Evolutionary conservation across 2,113 vertebrate species (phyloP).

Genomic region (Uropsilus gracilis): DNA sequence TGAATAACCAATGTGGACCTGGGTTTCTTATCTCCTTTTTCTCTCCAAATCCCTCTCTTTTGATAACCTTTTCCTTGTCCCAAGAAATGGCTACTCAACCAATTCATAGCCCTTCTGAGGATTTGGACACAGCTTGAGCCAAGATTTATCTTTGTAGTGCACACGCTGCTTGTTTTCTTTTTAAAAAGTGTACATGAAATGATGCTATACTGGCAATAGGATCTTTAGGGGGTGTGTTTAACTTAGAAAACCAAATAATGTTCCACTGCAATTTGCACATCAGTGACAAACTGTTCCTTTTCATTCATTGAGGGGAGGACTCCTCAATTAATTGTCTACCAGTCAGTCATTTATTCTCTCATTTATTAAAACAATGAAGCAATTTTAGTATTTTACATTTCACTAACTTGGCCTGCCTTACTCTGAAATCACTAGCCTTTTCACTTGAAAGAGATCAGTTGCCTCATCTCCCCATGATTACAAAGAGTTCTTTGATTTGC

Average conservation of each 20-base stretch:
- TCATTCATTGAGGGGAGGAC: neutral
- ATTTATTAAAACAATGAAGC: neutral
- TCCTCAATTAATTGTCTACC: neutral
- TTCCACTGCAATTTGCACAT: neutral
- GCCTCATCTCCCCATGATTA: neutral
- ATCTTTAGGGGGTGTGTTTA: neutral
- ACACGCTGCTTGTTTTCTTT: too few relatives aligned
- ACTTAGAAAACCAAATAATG: neutral
- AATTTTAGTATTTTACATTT: neutral
- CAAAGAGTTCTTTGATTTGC: neutral
- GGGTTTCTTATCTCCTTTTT: neutral
- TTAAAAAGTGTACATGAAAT: neutral
- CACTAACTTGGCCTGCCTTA: neutral
- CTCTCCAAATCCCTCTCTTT: neutral
- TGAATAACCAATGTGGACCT: neutral
- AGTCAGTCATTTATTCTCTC: neutral
- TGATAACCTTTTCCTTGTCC: neutral
- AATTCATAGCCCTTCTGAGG: neutral
- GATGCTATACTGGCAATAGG: neutral
- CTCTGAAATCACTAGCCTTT: neutral
- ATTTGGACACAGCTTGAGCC: neutral
- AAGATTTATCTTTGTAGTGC: neutral
- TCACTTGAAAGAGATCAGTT: neutral
- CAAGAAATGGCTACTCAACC: neutral
- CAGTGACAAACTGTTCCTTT: slow-evolving; percentile 10